These are phyloP conservation scores for Dynastes hyllus DNA, from an alignment of 2,888 invertebrate genomes.

Conservation along the genomic window DNA sequence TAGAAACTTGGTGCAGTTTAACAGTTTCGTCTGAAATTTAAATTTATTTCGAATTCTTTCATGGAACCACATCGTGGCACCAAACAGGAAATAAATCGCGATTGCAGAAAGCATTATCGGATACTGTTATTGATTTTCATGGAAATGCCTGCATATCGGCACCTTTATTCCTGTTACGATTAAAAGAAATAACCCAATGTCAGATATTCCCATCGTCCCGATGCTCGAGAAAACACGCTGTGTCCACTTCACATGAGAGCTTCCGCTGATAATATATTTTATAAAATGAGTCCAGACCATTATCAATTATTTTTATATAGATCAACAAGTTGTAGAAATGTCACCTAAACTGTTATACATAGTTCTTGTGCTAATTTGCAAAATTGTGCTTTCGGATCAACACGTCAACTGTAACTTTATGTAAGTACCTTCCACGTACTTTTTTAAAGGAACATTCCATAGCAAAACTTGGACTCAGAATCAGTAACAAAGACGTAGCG, in stretches of 20 bases:
- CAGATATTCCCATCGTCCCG: neutral
- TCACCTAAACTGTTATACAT: neutral
- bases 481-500: no score
- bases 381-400: neutral
- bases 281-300: constrained; percentile 24
- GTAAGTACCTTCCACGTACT: constrained; percentile 16
- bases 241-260: constrained; percentile 16
- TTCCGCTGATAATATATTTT: constrained; percentile 40
- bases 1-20: no score
- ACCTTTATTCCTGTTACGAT: constrained; percentile 5
- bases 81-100: no score
- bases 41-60: no score
- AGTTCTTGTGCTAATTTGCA: constrained; percentile 10
- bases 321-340: constrained; percentile 39
- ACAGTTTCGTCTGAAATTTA: no score
- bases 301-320: constrained; percentile 26
- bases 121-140: neutral
- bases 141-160: neutral
- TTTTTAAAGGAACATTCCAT: no score
- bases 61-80: no score
- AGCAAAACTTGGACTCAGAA: no score
- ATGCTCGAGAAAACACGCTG: constrained; percentile 15
- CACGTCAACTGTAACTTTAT: neutral
- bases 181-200: neutral
- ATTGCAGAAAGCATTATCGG: no score